These are phyloP conservation scores for Crotalus tigris DNA, from an alignment of 2,113 vertebrate genomes.

Conservation along the genomic window DNA sequence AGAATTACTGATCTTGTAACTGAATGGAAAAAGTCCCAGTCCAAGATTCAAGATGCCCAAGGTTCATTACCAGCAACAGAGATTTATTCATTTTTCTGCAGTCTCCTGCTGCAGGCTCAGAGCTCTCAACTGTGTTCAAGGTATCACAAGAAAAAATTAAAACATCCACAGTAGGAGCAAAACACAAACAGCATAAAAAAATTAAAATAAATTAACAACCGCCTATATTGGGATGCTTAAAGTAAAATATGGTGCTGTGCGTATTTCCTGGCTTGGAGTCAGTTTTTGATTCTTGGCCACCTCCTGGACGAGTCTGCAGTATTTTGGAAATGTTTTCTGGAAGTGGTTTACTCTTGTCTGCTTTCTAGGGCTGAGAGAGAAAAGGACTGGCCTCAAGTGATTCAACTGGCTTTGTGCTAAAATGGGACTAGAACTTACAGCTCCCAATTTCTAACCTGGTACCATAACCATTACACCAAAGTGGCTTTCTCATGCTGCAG, in stretches of 20 bases:
- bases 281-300: not conserved
- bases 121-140: not conserved
- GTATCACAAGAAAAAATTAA: not conserved
- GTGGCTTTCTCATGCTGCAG: not conserved
- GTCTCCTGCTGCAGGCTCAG: not conserved
- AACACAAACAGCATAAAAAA: not conserved
- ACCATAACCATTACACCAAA: not conserved
- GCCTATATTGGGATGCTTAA: not conserved
- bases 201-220: not conserved
- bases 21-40: not conserved
- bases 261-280: too few relatives aligned
- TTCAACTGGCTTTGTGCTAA: not conserved
- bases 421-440: not conserved
- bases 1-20: not conserved
- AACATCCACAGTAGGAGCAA: not conserved
- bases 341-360: not conserved
- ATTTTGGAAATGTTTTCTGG: not conserved
- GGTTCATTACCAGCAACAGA: not conserved
- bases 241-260: not conserved
- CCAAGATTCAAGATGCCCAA: not conserved
- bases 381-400: not conserved
- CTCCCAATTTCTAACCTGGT: not conserved
- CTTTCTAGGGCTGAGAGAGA: not conserved
- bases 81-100: not conserved
- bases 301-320: not conserved